Base-by-base conservation (phyloP, 2,888 invertebrate species). In the Bugula neritina region DNA sequence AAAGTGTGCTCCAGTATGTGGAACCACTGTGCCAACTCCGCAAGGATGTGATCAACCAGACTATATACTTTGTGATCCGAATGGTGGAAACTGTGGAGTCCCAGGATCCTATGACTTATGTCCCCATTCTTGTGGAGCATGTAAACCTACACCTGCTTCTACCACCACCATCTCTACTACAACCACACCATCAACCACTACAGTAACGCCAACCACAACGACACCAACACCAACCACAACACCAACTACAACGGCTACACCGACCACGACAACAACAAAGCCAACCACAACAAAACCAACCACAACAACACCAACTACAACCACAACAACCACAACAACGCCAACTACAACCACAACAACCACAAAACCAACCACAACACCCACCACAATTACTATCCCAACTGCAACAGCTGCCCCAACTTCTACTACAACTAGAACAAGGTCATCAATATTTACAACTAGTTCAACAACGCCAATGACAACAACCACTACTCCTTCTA, bases 41-140 rank as follows among this genome's bases (percentile, higher is more conserved):
- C 13, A 21, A 5, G 63, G 63, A 5, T 63, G 63, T 63, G 29
- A 21, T 27, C 27, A 63, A 31, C 63, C 63, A 23, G 63, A 63
- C 27, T 63, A 63, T 31, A 21, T 63, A 2, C 63, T 63, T 2
- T 63, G 63, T 34, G 63, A 63, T 31, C 63, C 63, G 5, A 31
- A 25, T 10, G 63, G 63, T 10, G 17, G 31, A 23, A 63, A 63
- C 34, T 63, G 63, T 31, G 10, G 31, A 31, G 63, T 63, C 17
- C 63, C 63, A 13, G 63, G 63, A 23, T 27, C 63, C 17, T 25
- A 5, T 27, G 17, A 31, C 5, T 25, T 63, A n/a, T 63, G 63
- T 31, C 63, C 63, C 2, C 63, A 63, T 31, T 5, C 63, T 63
- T 63, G 63, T 63, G 63, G 63, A 13, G 63, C 63, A 2, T 63